Conservation (phyloP, 2,888 invertebrate species). For the Eulithis testata region DNA sequence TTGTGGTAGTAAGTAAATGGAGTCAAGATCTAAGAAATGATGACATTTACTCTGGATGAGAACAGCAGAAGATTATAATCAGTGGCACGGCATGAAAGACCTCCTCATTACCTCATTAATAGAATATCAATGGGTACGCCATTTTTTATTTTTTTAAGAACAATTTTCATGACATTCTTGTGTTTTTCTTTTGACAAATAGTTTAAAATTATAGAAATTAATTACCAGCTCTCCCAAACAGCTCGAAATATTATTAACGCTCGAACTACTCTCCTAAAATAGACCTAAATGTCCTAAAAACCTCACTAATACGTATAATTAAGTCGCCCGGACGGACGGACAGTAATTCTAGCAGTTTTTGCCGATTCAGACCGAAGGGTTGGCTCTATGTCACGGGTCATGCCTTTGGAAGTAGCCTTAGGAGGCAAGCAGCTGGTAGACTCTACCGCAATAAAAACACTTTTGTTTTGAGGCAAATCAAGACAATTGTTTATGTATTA, state of each 20-base stretch:
- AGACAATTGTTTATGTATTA: too few species aligned
- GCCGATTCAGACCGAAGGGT: constrained; percentile 53
- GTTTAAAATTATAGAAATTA: too few species aligned
- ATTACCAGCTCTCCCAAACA: background rate
- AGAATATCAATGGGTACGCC: too few species aligned
- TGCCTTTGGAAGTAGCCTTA: constrained; percentile 25
- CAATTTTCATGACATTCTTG: too few species aligned
- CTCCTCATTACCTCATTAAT: too few species aligned
- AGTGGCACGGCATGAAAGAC: too few species aligned
- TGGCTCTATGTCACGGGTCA: constrained; percentile 48
- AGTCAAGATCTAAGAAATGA: too few species aligned
- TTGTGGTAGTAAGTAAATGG: too few species aligned
- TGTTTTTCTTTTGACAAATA: too few species aligned
- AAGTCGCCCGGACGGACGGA: constrained; percentile 50
- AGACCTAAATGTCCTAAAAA: constrained; percentile 44
- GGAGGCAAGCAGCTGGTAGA: constrained; percentile 1
- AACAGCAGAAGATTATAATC: too few species aligned
- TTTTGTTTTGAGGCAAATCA: background rate
- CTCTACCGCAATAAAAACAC: background rate
- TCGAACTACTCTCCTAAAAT: constrained; percentile 31
- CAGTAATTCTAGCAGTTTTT: constrained; percentile 59
- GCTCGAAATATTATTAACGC: constrained; percentile 1
- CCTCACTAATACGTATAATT: constrained; percentile 61
- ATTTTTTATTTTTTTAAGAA: too few species aligned
- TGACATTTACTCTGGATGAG: too few species aligned